Conservation (phyloP, 2,113 vertebrate species). For the Lota lota region DNA sequence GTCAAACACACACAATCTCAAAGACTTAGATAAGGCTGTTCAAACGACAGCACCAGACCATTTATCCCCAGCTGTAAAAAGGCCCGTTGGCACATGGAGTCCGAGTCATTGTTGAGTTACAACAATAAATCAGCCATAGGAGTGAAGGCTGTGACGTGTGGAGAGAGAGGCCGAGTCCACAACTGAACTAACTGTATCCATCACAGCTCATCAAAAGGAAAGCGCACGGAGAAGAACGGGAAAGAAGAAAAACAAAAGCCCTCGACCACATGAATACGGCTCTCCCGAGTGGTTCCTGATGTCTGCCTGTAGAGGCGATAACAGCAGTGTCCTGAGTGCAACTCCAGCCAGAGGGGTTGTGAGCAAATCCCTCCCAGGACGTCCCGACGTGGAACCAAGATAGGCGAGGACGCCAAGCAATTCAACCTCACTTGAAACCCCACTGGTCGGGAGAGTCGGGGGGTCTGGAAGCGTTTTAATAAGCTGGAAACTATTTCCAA, state of each 20-base stretch:
- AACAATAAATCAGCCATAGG: slow-evolving; percentile 31
- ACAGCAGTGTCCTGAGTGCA: slow-evolving; percentile 13
- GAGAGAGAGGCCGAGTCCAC: slow-evolving; percentile 14
- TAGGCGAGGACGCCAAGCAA: slow-evolving; percentile 66
- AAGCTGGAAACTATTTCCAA: slow-evolving; percentile 81
- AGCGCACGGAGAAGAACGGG: not conserved
- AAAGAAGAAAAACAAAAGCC: too few relatives aligned
- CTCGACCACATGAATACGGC: not conserved
- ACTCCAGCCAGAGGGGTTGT: slow-evolving; percentile 39
- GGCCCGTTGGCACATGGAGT: slow-evolving; percentile 36
- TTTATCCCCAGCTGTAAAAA: slow-evolving; percentile 45
- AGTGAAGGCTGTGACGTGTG: slow-evolving; percentile 17
- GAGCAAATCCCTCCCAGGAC: slow-evolving; percentile 50
- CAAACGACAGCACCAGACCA: slow-evolving; percentile 45
- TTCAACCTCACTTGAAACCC: slow-evolving; percentile 65
- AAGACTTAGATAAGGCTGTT: slow-evolving; percentile 35
- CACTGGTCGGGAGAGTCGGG: slow-evolving; percentile 67
- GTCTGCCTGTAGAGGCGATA: slow-evolving; percentile 22
- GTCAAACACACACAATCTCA: not conserved
- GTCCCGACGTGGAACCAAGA: slow-evolving; percentile 52
- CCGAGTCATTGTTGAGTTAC: slow-evolving; percentile 39
- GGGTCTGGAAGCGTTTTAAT: slow-evolving; percentile 80
- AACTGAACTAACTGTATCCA: slow-evolving; percentile 26
- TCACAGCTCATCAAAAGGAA: slow-evolving; percentile 35
- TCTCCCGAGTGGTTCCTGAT: slow-evolving; percentile 11